phyloP scores from a whole-genome alignment of 2,888 invertebrate genomes.

The Mythimna albipuncta region DNA sequence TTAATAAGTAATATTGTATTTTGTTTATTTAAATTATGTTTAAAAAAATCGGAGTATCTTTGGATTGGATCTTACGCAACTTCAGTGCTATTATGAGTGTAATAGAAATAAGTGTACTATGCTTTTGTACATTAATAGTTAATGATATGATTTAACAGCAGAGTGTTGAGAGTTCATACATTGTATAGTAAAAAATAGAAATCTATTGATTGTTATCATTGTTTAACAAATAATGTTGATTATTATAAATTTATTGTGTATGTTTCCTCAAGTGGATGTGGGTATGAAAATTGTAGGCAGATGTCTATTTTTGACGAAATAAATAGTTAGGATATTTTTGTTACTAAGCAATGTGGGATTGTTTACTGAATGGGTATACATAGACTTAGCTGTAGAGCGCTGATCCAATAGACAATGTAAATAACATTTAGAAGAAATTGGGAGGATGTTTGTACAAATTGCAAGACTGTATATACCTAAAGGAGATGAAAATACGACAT shows the following conservation, averaged over 20 bases:
- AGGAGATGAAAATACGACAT: conserved; percentile 56
- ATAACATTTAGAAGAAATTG: conserved; percentile 79
- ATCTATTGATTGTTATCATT: conserved; percentile 89
- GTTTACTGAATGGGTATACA: conserved; percentile 84
- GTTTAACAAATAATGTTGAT: conserved; percentile 88
- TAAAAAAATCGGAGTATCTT: conserved; percentile 42
- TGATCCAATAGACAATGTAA: conserved; percentile 80
- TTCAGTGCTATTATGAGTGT: conserved; percentile 60
- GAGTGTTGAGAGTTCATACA: conserved; percentile 86
- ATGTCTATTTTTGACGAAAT: conserved; percentile 88
- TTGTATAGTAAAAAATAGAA: conserved; percentile 83
- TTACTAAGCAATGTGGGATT: conserved; percentile 86
- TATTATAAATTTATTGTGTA: conserved; percentile 89
- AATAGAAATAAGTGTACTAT: conserved; percentile 73
- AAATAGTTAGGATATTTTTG: conserved; percentile 87
- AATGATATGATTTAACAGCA: conserved; percentile 74
- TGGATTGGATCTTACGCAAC: conserved; percentile 48
- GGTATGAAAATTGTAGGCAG: conserved; percentile 81
- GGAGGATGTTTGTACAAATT: conserved; percentile 86
- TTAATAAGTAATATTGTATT: conserved; percentile 19
- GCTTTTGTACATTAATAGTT: conserved; percentile 75
- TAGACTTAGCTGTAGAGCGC: conserved; percentile 81
- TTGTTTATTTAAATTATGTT: conserved; percentile 19
- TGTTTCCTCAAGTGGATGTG: conserved; percentile 86
- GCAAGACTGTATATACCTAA: conserved; percentile 85